phyloP scores from a whole-genome alignment of 2,888 invertebrate species.

The Netelia melanura region DNA sequence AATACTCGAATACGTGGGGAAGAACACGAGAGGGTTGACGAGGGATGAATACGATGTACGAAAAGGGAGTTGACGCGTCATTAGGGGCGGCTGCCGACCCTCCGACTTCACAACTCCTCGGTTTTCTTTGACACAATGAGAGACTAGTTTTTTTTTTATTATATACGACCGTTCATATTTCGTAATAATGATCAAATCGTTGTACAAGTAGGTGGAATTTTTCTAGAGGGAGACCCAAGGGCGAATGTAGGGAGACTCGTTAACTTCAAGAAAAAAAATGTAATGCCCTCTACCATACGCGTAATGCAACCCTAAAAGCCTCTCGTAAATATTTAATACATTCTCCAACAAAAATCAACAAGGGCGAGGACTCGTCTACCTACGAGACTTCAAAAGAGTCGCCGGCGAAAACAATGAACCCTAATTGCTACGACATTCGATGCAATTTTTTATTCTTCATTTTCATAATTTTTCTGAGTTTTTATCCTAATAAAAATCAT shows the following conservation, averaged over 20 bases:
- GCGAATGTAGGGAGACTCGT: background rate
- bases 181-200: slow-evolving; percentile 18
- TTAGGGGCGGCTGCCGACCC: slow-evolving; percentile 33
- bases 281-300: background rate
- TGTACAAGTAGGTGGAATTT: background rate
- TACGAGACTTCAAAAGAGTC: background rate
- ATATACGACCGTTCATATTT: background rate
- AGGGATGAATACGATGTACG: slow-evolving; percentile 16
- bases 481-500: background rate
- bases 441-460: background rate
- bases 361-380: background rate
- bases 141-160: background rate
- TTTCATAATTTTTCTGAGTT: background rate
- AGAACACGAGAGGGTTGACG: background rate
- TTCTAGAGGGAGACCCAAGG: background rate
- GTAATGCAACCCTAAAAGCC: slow-evolving; percentile 4
- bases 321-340: background rate
- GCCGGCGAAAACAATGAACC: slow-evolving; percentile 28
- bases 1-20: background rate
- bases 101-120: background rate
- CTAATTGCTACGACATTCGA: slow-evolving; percentile 23
- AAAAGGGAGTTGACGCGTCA: slow-evolving; percentile 35
- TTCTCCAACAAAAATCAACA: background rate
- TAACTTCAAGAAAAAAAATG: slow-evolving; percentile 5
- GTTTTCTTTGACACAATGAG: background rate